Evolutionary conservation across 2,797 vertebrate species (phyloP).

Genomic region (Pantherophis vulpinus): DNA sequence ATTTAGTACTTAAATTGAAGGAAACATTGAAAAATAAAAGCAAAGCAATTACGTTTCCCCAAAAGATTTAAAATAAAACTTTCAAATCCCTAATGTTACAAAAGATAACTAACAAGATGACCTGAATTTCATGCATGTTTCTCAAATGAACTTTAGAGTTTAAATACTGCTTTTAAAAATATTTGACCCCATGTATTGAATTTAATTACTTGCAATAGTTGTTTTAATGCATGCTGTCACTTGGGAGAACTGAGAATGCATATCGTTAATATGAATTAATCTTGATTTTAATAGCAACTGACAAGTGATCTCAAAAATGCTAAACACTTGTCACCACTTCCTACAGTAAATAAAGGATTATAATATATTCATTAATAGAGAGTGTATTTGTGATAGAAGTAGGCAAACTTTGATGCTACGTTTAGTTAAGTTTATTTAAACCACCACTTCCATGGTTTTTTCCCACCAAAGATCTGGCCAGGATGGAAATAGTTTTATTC

Average conservation of each 20-base stretch:
- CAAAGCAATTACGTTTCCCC: conserved; percentile 49
- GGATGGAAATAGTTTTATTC: conserved; percentile 9
- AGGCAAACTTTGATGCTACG: conserved; percentile 60
- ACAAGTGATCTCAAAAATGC: conserved; percentile 75
- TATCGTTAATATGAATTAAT: conserved; percentile 81
- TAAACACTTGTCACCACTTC: conserved; percentile 65
- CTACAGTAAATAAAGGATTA: conserved; percentile 59
- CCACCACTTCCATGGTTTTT: background rate
- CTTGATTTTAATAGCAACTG: conserved; percentile 79
- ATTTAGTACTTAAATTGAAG: background rate
- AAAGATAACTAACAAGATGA: conserved; percentile 42
- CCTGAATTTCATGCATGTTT: conserved; percentile 37
- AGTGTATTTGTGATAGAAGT: conserved; percentile 34
- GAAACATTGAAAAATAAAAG: background rate
- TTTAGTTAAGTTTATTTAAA: conserved; percentile 48
- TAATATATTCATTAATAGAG: conserved; percentile 60
- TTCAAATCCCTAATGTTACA: conserved; percentile 45
- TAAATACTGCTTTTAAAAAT: conserved; percentile 49
- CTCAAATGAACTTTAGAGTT: conserved; percentile 57
- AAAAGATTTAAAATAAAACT: conserved; percentile 57
- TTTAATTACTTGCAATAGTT: conserved; percentile 76
- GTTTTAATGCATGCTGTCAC: conserved; percentile 76
- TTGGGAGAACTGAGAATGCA: conserved; percentile 74
- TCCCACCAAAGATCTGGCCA: conserved; percentile 11
- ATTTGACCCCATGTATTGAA: conserved; percentile 70